Evolutionary conservation across 2,797 vertebrate species (phyloP), one percentile per base, ranked within the genome.

Genomic region (Eulemur coronatus): DNA sequence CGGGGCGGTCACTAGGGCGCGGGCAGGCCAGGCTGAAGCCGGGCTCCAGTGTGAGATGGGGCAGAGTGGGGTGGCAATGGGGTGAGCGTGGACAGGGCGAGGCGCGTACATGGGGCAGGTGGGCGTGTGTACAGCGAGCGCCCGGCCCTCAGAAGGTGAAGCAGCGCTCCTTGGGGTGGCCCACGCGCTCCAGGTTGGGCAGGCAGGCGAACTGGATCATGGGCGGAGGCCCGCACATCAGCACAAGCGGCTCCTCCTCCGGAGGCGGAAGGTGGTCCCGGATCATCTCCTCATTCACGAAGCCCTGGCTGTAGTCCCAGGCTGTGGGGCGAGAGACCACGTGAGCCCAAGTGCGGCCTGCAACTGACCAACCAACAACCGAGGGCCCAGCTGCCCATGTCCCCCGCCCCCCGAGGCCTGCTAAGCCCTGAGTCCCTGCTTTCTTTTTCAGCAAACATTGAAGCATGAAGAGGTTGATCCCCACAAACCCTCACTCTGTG

Each of bases 191-290:
- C 98, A 99, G 98, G 98, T 99, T 99, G 84, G 99, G 99, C 98
- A 99, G 99, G 98, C 99, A 99, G 89, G 99, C 99, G 0, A 99
- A 99, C 98, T 99, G 99, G 98, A 99, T 99, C 99, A 99, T 99
- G 0, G 99, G 99, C 2, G 99, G 99, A 5, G 99, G 99, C 0
- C 99, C 99, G 0, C 99, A 99, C 99, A 99, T 99, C 85, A 99
- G 99, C 89, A 99, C 98, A 91, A 99, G 98, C 0, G 99, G 98
- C 91, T 99, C 99, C 0, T 99, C 99, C 0, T 98, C 95, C 0
- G 99, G 99, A 0, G 99, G 98, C 0, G 99, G 99, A 43, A 99
- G 99, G 85, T 99, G 99, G 0, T 99, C 98, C 61, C 98, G 98
- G 94, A 99, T 98, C 99, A 99, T 99, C 50, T 99, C 99, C 84